Conservation (phyloP, 2,888 invertebrate genomes). For the Caenorhabditis auriculariae region DNA sequence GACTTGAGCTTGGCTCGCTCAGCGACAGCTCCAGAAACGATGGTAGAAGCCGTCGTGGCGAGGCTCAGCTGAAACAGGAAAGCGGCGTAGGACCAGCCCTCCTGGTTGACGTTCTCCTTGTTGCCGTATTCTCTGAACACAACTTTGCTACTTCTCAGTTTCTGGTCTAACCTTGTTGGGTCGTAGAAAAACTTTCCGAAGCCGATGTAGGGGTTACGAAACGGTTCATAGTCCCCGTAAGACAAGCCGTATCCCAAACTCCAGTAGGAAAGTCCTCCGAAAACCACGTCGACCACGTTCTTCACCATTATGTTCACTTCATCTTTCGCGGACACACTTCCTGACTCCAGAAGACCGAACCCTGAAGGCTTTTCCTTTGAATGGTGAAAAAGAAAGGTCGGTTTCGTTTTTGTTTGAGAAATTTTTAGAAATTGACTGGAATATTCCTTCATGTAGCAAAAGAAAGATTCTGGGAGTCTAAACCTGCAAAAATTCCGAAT, state of each 20-base stretch:
- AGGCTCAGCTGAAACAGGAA: slow-evolving; percentile 58
- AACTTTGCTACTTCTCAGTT: not conserved
- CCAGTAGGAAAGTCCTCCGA: slow-evolving; percentile 92
- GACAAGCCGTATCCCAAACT: slow-evolving; percentile 84
- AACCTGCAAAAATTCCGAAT: too few relatives aligned
- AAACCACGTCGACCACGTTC: slow-evolving; percentile 77
- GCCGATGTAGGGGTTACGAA: slow-evolving; percentile 54
- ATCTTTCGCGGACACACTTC: slow-evolving; percentile 60
- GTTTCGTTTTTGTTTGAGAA: too few relatives aligned
- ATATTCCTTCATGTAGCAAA: too few relatives aligned
- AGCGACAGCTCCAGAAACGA: slow-evolving; percentile 62
- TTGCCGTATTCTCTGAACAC: slow-evolving; percentile 14
- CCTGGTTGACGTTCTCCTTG: slow-evolving; percentile 34
- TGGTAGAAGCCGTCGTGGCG: slow-evolving; percentile 60
- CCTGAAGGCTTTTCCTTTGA: too few relatives aligned
- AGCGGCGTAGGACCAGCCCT: slow-evolving; percentile 59
- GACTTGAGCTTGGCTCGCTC: slow-evolving; percentile 58
- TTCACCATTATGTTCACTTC: slow-evolving; percentile 81
- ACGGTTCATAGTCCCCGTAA: slow-evolving; percentile 42
- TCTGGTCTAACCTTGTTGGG: slow-evolving; percentile 39
- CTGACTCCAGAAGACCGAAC: slow-evolving; percentile 60
- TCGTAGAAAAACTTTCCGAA: slow-evolving; percentile 60
- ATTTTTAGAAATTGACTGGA: too few relatives aligned
- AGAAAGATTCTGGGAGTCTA: too few relatives aligned
- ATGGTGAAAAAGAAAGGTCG: too few relatives aligned